Evolutionary conservation across 1,140 invertebrate species (phyloP), one percentile per base, ranked within the genome.

Genomic region (Hypothenemus hampei): DNA sequence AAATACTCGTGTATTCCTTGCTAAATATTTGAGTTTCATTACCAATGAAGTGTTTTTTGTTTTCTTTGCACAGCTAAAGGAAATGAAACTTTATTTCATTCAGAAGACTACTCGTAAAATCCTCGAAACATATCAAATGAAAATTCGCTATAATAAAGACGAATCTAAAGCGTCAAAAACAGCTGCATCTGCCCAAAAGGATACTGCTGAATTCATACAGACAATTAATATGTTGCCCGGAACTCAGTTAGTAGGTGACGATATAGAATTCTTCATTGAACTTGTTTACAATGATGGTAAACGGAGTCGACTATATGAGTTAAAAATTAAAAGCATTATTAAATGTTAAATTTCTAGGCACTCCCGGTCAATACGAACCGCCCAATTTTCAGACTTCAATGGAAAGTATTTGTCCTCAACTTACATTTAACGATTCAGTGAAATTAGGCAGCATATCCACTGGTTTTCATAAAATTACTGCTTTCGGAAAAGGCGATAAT

Each of bases 121-220:
- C 11, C n/a, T 48, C 23, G 53, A 56, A 48, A 56, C 33, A 3
- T 56, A 47, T 15, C 18, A 23, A 5, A 39, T 56, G 18, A 56
- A 40, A 41, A 10, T 56, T 6, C 47, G 48, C 40, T 56, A 56
- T 24, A 56, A 56, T 16, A 56, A 48, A 24, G 24, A 46, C 5
- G 22, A 21, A 18, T 7, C 13, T 7, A 52, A 52, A 24, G 16
- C 41, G 18, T 7, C 15, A 11, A 19, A 11, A 5, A 29, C 45
- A 55, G 4, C 15, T 19, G 11, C 21, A 11, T 5, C 8, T 18
- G 45, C 43, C n/a, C 22, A 20, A 29, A 16, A 13, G n/a, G 45
- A 35, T 26, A 56, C 53, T 2, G 18, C 22, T 4, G 44, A 56
- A 1, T 49, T 35, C 33, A 18, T 56, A 3, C 4, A 47, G 26